Percentiles rank a stretch among this genome's conserved stretches.
Conservation (phyloP, 2,797 vertebrate genomes). For the Neomorphus geoffroyi region DNA sequence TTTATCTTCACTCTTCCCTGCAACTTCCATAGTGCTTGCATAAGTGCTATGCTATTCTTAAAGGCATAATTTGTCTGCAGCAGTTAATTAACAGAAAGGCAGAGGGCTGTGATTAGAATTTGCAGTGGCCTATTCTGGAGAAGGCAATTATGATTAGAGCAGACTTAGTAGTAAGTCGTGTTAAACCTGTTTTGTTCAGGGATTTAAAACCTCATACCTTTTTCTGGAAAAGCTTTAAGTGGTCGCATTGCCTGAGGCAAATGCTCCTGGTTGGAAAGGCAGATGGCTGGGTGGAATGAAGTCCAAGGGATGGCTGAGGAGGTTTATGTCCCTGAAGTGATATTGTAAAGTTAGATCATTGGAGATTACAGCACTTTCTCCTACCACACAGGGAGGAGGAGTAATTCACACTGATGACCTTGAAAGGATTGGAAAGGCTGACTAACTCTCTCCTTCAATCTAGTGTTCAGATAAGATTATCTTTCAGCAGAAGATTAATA, state of each 20-base stretch:
- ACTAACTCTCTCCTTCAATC: conserved; percentile 26
- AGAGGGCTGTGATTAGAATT: conserved; percentile 26
- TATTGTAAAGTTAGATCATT: not conserved
- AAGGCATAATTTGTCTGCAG: not conserved
- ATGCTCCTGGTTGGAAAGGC: not conserved
- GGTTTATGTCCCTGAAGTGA: not conserved
- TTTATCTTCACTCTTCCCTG: not conserved
- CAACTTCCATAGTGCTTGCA: not conserved
- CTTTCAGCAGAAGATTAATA: conserved; percentile 28
- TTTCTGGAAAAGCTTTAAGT: not conserved
- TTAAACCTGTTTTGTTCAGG: conserved; percentile 43
- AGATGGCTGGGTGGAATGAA: not conserved
- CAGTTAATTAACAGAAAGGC: conserved; percentile 36
- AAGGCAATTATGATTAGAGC: conserved; percentile 48
- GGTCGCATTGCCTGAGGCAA: not conserved
- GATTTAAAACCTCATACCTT: not conserved
- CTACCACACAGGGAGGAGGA: not conserved
- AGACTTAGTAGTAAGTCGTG: conserved; percentile 5
- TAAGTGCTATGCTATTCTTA: not conserved
- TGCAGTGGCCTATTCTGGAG: not conserved
- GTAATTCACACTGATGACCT: conserved; percentile 21
- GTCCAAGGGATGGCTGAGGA: not conserved
- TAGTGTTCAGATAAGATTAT: conserved; percentile 54
- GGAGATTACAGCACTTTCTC: conserved; percentile 27
- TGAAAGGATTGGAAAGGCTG: conserved; percentile 31